These are phyloP conservation scores for Mantis religiosa DNA, from an alignment of 2,888 invertebrate species.

Conservation along the genomic window DNA sequence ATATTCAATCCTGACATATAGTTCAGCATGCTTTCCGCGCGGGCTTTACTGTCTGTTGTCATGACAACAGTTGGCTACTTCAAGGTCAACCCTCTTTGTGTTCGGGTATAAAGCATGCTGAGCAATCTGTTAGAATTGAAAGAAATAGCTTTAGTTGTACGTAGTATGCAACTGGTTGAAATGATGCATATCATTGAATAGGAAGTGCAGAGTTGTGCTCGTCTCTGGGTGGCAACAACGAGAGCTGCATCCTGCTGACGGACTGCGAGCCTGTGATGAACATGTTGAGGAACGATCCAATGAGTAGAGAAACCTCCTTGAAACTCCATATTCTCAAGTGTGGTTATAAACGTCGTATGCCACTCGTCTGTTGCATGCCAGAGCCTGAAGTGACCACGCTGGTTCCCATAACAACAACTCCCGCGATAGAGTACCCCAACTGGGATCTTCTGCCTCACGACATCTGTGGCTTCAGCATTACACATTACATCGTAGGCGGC, in stretches of 20 bases:
- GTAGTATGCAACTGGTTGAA: too few relatives aligned
- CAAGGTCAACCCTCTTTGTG: too few relatives aligned
- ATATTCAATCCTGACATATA: too few relatives aligned
- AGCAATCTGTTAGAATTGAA: too few relatives aligned
- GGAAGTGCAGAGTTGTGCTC: neutral
- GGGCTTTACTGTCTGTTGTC: too few relatives aligned
- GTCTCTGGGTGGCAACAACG: neutral
- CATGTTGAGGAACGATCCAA: neutral
- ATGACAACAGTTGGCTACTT: too few relatives aligned
- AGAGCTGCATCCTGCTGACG: neutral
- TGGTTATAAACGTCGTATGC: neutral
- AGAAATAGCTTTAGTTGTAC: too few relatives aligned
- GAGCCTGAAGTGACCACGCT: too few relatives aligned
- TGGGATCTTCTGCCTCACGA: slow-evolving; percentile 49
- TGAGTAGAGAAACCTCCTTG: neutral
- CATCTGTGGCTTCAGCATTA: slow-evolving; percentile 52
- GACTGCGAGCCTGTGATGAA: neutral
- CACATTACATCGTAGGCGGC: slow-evolving; percentile 61
- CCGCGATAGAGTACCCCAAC: slow-evolving; percentile 42
- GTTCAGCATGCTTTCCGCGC: too few relatives aligned
- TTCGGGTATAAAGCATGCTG: too few relatives aligned
- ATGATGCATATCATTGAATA: too few relatives aligned
- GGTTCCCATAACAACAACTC: neutral
- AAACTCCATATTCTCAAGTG: neutral
- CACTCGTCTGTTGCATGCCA: neutral